Percentiles rank a stretch among this genome's conserved stretches.
Evolutionary conservation across 2,888 invertebrate species (phyloP).

Genomic region (Noctua fimbriata): DNA sequence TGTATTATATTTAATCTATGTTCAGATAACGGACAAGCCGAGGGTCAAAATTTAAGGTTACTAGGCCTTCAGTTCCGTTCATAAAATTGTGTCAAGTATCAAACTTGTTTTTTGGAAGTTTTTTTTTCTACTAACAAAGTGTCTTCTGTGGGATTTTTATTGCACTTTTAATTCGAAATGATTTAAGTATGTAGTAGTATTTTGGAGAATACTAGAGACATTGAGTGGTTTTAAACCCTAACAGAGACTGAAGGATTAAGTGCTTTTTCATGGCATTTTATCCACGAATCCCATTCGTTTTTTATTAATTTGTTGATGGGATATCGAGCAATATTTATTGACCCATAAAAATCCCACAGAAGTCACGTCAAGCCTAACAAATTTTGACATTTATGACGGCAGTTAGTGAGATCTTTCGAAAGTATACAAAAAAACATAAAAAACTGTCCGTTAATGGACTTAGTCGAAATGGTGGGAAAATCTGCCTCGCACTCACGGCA

Average conservation of each 20-base stretch:
- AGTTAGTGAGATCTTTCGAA: constrained; percentile 86
- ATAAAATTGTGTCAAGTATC: constrained; percentile 66
- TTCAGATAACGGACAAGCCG: constrained; percentile 52
- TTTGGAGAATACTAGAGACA: constrained; percentile 4
- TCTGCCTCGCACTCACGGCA: constrained; percentile 86
- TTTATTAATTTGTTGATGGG: constrained; percentile 11
- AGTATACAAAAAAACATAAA: constrained; percentile 78
- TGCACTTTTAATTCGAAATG: not conserved
- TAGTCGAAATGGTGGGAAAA: constrained; percentile 87
- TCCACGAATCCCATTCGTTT: not conserved
- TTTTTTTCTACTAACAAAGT: constrained; percentile 66
- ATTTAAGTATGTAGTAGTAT: not conserved
- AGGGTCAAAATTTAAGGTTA: constrained; percentile 54
- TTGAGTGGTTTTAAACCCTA: not conserved
- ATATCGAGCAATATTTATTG: not conserved
- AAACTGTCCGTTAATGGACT: constrained; percentile 80
- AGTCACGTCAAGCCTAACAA: constrained; percentile 70
- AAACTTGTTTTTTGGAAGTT: constrained; percentile 69
- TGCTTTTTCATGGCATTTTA: constrained; percentile 4
- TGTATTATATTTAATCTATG: constrained; percentile 44
- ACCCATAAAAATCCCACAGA: constrained; percentile 68
- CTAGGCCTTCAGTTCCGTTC: constrained; percentile 65
- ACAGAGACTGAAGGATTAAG: constrained; percentile 5
- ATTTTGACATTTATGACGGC: constrained; percentile 77
- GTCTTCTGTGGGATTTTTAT: constrained; percentile 63